A percentile compares a stretch with the other conserved stretches of the same genome.
These are phyloP conservation scores for Phytoseiulus persimilis DNA, from an alignment of 2,888 invertebrate species.

Conservation along the genomic window DNA sequence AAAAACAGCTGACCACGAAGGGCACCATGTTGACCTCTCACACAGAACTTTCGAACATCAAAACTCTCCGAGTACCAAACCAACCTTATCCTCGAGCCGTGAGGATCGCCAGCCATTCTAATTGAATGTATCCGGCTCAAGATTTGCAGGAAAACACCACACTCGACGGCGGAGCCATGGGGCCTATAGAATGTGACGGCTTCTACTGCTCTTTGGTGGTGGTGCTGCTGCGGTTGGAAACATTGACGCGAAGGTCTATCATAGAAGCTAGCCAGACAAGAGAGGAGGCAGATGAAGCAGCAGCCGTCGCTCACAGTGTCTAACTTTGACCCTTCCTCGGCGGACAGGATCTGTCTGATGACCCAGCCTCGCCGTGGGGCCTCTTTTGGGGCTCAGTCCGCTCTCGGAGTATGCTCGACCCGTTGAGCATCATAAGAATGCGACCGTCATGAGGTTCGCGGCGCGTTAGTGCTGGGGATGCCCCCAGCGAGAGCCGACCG, in stretches of 20 bases:
- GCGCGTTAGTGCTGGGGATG: too few species aligned
- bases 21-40: neutral
- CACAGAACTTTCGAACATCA: neutral
- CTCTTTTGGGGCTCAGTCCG: too few species aligned
- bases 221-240: neutral
- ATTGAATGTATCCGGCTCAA: neutral
- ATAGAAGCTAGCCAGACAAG: neutral
- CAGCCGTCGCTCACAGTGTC: neutral
- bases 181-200: neutral
- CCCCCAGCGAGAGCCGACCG: too few species aligned
- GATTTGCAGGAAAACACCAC: neutral
- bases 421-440: too few species aligned
- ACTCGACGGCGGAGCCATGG: slow-evolving; percentile 5
- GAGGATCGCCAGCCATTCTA: slow-evolving; percentile 34
- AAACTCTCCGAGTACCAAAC: neutral
- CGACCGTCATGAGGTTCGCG: too few species aligned
- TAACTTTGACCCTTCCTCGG: too few species aligned
- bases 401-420: too few species aligned
- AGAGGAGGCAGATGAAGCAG: neutral
- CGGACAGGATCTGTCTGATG: too few species aligned
- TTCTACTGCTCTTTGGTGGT: neutral
- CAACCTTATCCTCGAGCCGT: slow-evolving; percentile 32
- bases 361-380: too few species aligned
- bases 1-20: neutral
- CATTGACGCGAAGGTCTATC: neutral